These are phyloP conservation scores for Circaetus gallicus DNA, from an alignment of 2,113 vertebrate species.

Conservation along the genomic window DNA sequence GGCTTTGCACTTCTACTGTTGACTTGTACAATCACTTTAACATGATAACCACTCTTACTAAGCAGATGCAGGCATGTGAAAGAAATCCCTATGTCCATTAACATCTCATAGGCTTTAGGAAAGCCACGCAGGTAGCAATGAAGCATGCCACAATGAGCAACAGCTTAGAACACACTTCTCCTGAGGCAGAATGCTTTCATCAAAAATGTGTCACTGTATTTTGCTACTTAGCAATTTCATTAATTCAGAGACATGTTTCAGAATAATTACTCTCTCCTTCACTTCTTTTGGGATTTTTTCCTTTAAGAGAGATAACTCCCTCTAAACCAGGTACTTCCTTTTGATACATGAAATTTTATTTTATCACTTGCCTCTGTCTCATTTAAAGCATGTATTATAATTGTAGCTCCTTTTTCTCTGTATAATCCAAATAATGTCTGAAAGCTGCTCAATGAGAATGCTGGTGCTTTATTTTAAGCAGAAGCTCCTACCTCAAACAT, in stretches of 20 bases:
- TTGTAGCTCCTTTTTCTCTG: not conserved
- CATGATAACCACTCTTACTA: not conserved
- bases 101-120: not conserved
- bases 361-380: not conserved
- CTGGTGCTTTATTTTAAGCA: not conserved
- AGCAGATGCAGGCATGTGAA: not conserved
- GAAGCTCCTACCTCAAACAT: not conserved
- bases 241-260: not conserved
- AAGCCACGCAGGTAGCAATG: not conserved
- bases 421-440: not conserved
- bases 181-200: not conserved
- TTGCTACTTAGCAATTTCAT: not conserved
- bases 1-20: not conserved
- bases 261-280: not conserved
- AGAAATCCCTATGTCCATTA: not conserved
- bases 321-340: not conserved
- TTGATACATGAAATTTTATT: not conserved
- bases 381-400: not conserved
- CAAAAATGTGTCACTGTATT: not conserved
- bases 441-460: not conserved
- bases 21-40: not conserved
- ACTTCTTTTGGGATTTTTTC: not conserved
- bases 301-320: not conserved
- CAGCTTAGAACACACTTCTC: not conserved
- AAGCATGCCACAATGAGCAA: not conserved